Conservation (phyloP, 2,113 vertebrate genomes). For the Panurus biarmicus region DNA sequence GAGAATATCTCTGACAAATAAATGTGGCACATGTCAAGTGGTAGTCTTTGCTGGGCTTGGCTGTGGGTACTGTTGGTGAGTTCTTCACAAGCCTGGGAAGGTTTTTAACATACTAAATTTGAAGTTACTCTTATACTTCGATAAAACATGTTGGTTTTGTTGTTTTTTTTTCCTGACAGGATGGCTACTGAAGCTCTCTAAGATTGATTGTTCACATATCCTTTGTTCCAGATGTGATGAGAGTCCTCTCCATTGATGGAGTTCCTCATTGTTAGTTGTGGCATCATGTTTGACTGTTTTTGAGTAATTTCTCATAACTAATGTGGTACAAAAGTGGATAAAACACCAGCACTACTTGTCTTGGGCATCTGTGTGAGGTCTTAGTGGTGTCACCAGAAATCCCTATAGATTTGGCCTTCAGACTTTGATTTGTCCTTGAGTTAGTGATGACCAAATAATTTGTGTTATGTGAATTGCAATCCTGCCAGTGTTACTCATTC, state of each 20-base stretch:
- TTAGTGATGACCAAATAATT: not conserved
- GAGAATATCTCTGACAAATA: not conserved
- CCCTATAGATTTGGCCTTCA: not conserved
- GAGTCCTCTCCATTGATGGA: not conserved
- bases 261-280: not conserved
- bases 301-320: not conserved
- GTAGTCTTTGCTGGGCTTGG: not conserved
- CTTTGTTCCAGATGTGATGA: not conserved
- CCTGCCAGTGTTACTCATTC: not conserved
- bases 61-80: not conserved
- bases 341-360: not conserved
- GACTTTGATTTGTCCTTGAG: not conserved
- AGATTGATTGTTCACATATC: not conserved
- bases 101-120: not conserved
- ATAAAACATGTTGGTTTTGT: not conserved
- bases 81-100: not conserved
- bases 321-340: not conserved
- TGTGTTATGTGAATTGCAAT: not conserved
- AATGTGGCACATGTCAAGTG: not conserved
- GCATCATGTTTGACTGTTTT: not conserved
- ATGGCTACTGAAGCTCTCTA: not conserved
- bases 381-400: not conserved
- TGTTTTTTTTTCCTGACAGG: no score
- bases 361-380: not conserved
- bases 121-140: not conserved